Base-by-base conservation (phyloP, 2,113 vertebrate genomes). In the Scolopax mira region DNA sequence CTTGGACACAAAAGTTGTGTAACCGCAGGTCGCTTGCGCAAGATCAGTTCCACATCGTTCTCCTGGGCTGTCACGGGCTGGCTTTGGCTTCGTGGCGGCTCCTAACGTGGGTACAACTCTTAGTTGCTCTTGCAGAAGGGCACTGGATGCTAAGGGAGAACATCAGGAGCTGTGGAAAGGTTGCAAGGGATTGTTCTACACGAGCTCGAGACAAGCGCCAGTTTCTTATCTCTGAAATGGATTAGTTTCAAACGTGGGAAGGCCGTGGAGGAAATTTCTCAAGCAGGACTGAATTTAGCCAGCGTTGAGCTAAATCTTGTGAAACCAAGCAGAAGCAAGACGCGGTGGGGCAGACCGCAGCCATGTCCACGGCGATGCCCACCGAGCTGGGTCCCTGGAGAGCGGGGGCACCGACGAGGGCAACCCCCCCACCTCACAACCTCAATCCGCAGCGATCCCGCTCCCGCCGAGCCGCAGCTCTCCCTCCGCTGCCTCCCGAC, bases 11-110 rank as follows among this genome's bases (percentile, higher is more conserved):
- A 11, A 72, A 35, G 75, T 46, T 28, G 49, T 22, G 79, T 37
- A 69, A 85, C 24, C 11, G 8, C 65, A 6, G 23, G 5, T 10
- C 0, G 2, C 64, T 87, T 58, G 72, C 2, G 0, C 23, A 28
- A 80, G 42, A 24, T 22, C 18, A 48, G 3, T 14, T 41, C 73
- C 55, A 17, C 19, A 23, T 54, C 30, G 1, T 14, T 54, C 51
- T 49, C 37, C 42, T 3, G 55, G 23, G 46, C 46, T 48, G 46
- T 24, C 62, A 22, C 2, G 2, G 49, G 9, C 58, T 33, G 27
- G 3, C 37, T 66, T n/a, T 3, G 48, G 51, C 64, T 64, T 55
- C 55, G 2, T 1, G 12, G 39, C 0, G 3, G 6, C 57, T 39
- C 22, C 18, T 33, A 8, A 21, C 0, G 4, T 2, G 2, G 3